Base-by-base conservation (phyloP, 2,113 vertebrate genomes). In the Antechinus flavipes region DNA sequence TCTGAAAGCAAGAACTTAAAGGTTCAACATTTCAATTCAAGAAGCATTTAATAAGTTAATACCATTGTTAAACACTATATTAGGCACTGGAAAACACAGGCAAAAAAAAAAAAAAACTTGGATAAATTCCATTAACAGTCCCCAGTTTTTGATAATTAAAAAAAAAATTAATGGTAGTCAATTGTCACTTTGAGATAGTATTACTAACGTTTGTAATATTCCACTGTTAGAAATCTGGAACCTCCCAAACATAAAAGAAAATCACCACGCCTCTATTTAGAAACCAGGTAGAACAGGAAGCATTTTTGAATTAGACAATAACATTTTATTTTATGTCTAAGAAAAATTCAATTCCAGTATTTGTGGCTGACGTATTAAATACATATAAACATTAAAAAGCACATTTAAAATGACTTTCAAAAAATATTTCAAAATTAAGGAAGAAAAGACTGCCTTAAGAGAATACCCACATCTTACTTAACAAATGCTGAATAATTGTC, bases 241-340 rank as follows among this genome's bases (percentile, higher is more conserved):
- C 27, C n/a, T 93, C 94, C 91, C 84, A 52, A 50, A 35, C 84
- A 92, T 94, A 94, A 97, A 96, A 89, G 91, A 91, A 95, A 93
- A 61, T 84, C 6, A 42, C 89, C 95, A 93, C 42, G 42, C 90
- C 53, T 55, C 56, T 93, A 91, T 89, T 95, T 93, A 93, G 93
- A 96, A 27, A 55, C 46, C 54, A 92, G 16, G 9, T 93, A 95
- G 42, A 35, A 14, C 53, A 93, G 56, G 49, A 91, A 84, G 12
- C 8, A 47, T 46, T 93, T 93, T 52, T 94, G 19, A 93, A 55
- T 93, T 95, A 96, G 90, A 89, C 89, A 23, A 47, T 91, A 7
- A 46, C 68, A 61, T 68, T 90, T 92, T 92, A 84, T 24, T 95
- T 94, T 84, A 93, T 92, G 35, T 35, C 10, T 56, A 55, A 68